Evolutionary conservation across 2,797 vertebrate genomes (phyloP).

Genomic region (Brotula barbata): DNA sequence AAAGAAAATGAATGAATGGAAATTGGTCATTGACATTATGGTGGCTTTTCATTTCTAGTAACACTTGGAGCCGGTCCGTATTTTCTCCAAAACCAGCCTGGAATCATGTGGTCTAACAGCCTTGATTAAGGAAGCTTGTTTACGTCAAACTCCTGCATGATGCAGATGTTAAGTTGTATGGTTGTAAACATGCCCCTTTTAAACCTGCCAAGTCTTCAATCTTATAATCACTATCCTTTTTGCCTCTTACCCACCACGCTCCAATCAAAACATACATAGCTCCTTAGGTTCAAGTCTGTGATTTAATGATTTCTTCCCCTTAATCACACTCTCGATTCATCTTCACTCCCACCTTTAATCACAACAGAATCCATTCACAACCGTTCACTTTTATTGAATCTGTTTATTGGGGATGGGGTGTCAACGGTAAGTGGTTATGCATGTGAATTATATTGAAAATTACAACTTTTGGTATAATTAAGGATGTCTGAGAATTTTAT

Average conservation of each 20-base stretch:
- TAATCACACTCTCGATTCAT: conserved; percentile 29
- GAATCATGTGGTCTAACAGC: not conserved
- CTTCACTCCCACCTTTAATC: conserved; percentile 37
- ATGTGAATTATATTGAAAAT: conserved; percentile 14
- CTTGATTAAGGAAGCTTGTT: not conserved
- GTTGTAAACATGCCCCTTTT: conserved; percentile 46
- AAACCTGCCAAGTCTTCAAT: conserved; percentile 33
- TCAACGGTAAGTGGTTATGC: conserved; percentile 59
- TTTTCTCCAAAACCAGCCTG: not conserved
- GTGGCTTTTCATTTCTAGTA: not conserved
- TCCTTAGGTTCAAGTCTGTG: conserved; percentile 1
- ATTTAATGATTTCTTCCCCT: conserved; percentile 23
- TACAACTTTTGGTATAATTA: conserved; percentile 1
- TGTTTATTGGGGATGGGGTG: conserved; percentile 28
- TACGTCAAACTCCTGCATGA: not conserved
- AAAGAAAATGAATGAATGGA: no score
- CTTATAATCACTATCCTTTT: conserved; percentile 9
- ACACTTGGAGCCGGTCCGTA: not conserved
- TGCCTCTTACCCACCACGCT: conserved; percentile 6
- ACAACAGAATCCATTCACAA: conserved; percentile 56
- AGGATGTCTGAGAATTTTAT: conserved; percentile 4
- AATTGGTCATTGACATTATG: no score
- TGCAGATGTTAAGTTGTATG: not conserved
- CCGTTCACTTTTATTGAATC: conserved; percentile 25
- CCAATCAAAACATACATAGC: conserved; percentile 1